Conservation (phyloP, 2,797 vertebrate genomes). For the Sarcoramphus papa region DNA sequence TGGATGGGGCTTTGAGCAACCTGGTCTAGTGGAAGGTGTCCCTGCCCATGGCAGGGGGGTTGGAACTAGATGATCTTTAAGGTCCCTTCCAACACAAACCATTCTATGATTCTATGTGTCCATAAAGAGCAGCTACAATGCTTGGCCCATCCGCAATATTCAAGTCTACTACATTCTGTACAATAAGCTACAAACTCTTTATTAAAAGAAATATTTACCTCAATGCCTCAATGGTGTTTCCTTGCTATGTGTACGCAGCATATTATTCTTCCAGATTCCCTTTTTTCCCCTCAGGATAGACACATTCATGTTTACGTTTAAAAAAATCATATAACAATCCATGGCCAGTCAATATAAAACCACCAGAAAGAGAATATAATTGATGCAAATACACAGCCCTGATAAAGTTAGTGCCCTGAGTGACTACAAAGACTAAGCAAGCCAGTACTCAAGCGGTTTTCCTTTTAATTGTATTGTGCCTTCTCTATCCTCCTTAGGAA, state of each 20-base stretch:
- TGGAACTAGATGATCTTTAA: too few relatives aligned
- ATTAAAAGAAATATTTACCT: background rate
- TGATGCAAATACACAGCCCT: background rate
- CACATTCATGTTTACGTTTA: background rate
- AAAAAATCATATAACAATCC: background rate
- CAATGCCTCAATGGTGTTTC: background rate
- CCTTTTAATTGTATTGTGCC: background rate
- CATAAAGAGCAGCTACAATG: background rate
- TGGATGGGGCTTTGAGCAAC: too few relatives aligned
- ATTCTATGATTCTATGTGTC: background rate
- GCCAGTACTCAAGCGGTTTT: background rate
- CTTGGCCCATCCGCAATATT: background rate
- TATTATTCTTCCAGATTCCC: background rate
- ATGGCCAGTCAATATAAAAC: background rate
- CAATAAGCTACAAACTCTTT: background rate
- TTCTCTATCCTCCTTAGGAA: background rate
- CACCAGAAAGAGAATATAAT: background rate
- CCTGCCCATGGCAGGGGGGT: too few relatives aligned
- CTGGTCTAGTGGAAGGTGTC: too few relatives aligned
- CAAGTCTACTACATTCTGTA: background rate
- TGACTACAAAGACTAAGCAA: background rate
- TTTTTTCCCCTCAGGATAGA: background rate
- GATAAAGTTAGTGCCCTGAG: background rate
- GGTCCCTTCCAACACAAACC: too few relatives aligned
- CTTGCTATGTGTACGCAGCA: background rate